phyloP scores from a whole-genome alignment of 2,797 vertebrate genomes.

The Sebastes nivosus region DNA sequence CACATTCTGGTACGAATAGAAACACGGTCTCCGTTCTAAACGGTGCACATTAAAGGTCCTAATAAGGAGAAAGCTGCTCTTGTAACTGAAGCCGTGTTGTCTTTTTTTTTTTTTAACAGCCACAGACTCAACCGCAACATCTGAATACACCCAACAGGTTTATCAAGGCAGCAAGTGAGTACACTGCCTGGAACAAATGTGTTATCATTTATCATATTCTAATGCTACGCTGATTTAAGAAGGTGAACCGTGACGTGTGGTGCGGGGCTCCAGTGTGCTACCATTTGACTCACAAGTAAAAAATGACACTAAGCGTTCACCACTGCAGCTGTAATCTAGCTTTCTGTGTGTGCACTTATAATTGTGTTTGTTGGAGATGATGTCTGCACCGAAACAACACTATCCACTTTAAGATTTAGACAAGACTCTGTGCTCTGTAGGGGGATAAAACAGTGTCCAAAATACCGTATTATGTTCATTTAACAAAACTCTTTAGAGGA shows the following conservation, averaged over 20 bases:
- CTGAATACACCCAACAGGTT: conserved; percentile 93
- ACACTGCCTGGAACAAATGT: not conserved
- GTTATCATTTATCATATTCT: not conserved
- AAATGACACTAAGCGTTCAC: too few relatives aligned
- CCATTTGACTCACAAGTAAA: too few relatives aligned
- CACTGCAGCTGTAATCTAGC: too few relatives aligned
- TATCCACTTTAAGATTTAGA: not conserved
- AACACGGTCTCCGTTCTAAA: fast-evolving
- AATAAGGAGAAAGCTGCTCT: not conserved
- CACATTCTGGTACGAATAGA: conserved; percentile 71
- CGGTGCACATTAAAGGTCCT: not conserved
- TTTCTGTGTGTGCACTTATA: too few relatives aligned
- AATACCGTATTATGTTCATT: not conserved
- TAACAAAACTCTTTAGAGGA: not conserved
- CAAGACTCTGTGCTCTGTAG: not conserved
- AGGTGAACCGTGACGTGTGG: not conserved
- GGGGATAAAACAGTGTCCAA: not conserved
- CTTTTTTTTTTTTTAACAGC: conserved; percentile 79
- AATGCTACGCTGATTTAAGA: fast-evolving
- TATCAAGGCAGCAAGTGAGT: conserved; percentile 95
- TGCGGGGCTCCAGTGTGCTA: too few relatives aligned
- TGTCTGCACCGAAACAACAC: too few relatives aligned
- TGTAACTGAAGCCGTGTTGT: conserved; percentile 2
- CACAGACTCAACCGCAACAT: conserved; percentile 85
- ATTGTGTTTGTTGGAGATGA: too few relatives aligned